A percentile compares a stretch with the other conserved stretches of the same genome.
phyloP scores from a whole-genome alignment of 2,797 vertebrate genomes.

The Luscinia megarhynchos region DNA sequence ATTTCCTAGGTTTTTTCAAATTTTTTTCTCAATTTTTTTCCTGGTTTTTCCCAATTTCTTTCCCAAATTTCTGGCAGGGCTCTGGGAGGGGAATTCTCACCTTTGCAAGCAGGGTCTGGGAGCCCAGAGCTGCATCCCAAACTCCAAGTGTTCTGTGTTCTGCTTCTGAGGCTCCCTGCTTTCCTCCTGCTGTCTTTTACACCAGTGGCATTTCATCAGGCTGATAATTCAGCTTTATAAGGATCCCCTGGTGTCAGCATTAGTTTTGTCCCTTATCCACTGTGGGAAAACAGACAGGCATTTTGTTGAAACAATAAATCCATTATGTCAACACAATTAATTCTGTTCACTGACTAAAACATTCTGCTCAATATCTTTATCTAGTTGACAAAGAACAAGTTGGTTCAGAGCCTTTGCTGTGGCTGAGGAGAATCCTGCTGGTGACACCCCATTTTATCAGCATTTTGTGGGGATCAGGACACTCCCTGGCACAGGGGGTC shows the following conservation, averaged over 20 bases:
- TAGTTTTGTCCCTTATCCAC: conserved; percentile 12
- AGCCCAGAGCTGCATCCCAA: not conserved
- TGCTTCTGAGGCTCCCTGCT: not conserved
- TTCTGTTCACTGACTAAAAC: not conserved
- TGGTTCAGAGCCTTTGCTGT: not conserved
- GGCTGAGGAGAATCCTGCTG: not conserved
- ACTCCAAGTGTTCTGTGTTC: not conserved
- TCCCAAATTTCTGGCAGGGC: not conserved
- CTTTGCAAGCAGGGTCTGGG: not conserved
- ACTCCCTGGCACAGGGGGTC: not conserved
- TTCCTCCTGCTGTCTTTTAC: not conserved
- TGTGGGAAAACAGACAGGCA: not conserved
- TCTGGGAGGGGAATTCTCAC: not conserved
- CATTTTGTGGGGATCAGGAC: not conserved
- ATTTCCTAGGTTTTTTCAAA: too few relatives aligned
- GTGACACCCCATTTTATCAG: not conserved
- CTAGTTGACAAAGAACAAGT: conserved; percentile 38
- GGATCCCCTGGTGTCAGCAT: not conserved
- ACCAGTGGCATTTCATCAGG: not conserved
- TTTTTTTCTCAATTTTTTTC: too few relatives aligned
- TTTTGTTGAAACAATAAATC: conserved; percentile 55
- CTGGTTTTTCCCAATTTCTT: too few relatives aligned
- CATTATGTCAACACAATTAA: conserved; percentile 64
- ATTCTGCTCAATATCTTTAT: conserved; percentile 36
- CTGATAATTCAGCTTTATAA: conserved; percentile 3